Evolutionary conservation across 2,797 vertebrate species (phyloP), one percentile per base, ranked within the genome.

Genomic region (Salmo trutta): DNA sequence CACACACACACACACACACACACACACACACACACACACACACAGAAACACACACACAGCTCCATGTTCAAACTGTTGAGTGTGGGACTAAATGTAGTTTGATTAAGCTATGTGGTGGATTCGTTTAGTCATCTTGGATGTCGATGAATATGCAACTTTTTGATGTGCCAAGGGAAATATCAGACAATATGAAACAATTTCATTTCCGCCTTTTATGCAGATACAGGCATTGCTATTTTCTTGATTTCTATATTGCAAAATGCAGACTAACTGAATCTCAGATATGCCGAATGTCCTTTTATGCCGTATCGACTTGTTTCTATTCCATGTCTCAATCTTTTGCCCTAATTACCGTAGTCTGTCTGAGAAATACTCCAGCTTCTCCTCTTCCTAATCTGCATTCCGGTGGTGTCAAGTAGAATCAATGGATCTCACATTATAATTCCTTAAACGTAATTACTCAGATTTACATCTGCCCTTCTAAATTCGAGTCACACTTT

Each of bases 371-470:
- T 47, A 47, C 36, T 16, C 31, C 14, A 66, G 41, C 56, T 21
- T 19, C 56, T 21, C 67, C 6, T 41, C 10, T 33, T 70, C 17
- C 31, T 41, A 7, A 47, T 77, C 75, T 77, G 64, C 54, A 77
- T 77, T 76, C 80, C 73, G 33, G 27, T 27, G 73, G 65, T 80
- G 62, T 65, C 17, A 79, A 79, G 75, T 75, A 41, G 66, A 69
- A 69, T 74, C 84, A 84, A 79, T 77, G 75, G 17, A 67, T 71
- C 78, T 73, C 51, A 62, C 83, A 82, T 86, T 75, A 81, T 80
- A 69, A 84, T 82, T 83, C 78, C 19, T 74, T 71, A 66, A 24
- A 71, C 77, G 68, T 2, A 16, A 52, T 6, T 10, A 29, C 71
- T 79, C 74, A 77, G 76, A 62, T 81, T 69, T 81, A 73, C 80